Evolutionary conservation across 2,113 vertebrate genomes (phyloP), one percentile per base, ranked within the genome.

Genomic region (Cavia porcellus): DNA sequence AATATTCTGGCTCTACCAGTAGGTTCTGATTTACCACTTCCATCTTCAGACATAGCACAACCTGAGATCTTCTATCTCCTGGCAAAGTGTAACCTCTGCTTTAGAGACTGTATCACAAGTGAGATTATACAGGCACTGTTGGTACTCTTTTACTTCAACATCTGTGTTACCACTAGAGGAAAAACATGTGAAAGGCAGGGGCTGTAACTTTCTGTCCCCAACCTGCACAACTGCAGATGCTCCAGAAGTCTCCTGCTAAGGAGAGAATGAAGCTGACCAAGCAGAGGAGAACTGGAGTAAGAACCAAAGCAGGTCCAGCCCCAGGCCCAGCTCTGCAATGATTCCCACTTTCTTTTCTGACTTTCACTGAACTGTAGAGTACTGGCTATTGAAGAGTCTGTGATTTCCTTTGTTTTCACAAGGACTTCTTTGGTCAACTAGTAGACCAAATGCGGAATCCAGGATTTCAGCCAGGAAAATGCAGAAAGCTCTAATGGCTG

Each of bases 391-490:
- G 38, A 55, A 95, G 87, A 47, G 24, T 45, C 74, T 42, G 77
- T 38, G 8, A 38, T 97, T 94, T 52, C 9, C 13, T 72, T 91
- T 32, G 42, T 75, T 81, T 93, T 75, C 15, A 83, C 1, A 83
- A 75, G 45, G 42, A 86, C 38, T 84, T 90, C 87, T 68, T 42
- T 62, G 38, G 32, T 84, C 47, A 79, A 64, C 86, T 87, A 61
- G 75, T 45, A 97, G 88, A 82, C 13, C 61, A 79, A 61, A 83
- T 25, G 72, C 25, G 19, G 32, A 59, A 72, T 38, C 52, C 50
- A 93, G 84, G 68, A 96, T 79, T 74, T 47, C 42, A 50, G 62
- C 74, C 92, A 91, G 70, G 80, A 89, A 93, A 92, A 70, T 24
- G n/a, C 1, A 4, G 47, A 91, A 70, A 81, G 61, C 24, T 81